These are phyloP conservation scores for Melanaphis sacchari DNA, from an alignment of 1,140 invertebrate genomes.

Conservation along the genomic window DNA sequence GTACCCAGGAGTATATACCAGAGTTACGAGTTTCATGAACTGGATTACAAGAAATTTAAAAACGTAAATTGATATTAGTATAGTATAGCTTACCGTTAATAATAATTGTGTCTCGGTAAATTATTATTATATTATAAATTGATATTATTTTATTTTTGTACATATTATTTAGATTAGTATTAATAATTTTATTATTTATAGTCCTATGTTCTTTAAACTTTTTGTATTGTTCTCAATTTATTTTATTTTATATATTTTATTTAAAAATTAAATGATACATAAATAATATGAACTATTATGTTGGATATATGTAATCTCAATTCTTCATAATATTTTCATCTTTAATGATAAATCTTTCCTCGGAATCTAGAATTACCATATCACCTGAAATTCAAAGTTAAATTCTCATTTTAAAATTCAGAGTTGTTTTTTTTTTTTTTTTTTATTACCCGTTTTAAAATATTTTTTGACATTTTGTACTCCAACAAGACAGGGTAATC, in stretches of 20 bases:
- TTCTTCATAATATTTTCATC: neutral
- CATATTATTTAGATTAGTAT: conserved; percentile 16
- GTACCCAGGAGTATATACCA: conserved; percentile 88
- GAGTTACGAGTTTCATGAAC: conserved; percentile 76
- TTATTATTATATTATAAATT: conserved; percentile 32
- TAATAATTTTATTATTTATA: conserved; percentile 34
- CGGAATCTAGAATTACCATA: conserved; percentile 25
- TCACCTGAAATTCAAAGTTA: conserved; percentile 38
- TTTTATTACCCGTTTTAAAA: conserved; percentile 72
- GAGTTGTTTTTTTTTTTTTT: neutral
- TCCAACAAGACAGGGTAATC: conserved; percentile 82
- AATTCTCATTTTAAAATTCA: neutral
- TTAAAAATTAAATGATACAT: neutral
- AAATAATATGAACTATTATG: conserved; percentile 22
- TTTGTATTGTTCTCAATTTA: conserved; percentile 42
- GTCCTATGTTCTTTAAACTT: conserved; percentile 34
- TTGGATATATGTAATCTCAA: neutral
- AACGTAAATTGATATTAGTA: conserved; percentile 60
- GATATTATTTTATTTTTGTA: conserved; percentile 10
- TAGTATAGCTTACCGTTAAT: neutral
- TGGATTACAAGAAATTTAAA: conserved; percentile 81
- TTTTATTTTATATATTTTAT: conserved; percentile 4
- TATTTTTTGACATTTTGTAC: conserved; percentile 72
- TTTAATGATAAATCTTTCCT: conserved; percentile 27
- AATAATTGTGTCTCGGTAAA: neutral